Evolutionary conservation across 2,113 vertebrate species (phyloP).

Genomic region (Eolophus roseicapilla): DNA sequence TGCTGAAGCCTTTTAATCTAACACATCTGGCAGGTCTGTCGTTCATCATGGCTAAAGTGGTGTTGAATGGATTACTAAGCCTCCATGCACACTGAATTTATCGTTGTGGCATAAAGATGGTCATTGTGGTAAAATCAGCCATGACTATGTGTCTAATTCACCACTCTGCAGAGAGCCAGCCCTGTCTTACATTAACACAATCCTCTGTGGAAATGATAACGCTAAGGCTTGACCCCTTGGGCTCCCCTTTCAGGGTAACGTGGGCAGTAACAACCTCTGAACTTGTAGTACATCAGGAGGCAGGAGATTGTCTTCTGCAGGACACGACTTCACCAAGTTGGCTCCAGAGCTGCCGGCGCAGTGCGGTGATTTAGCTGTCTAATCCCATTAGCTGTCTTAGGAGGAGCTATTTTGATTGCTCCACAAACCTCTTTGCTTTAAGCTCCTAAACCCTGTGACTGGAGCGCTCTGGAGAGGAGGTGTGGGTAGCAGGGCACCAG

Average conservation of each 20-base stretch:
- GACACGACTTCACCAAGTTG: background rate
- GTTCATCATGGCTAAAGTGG: background rate
- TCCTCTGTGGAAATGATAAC: background rate
- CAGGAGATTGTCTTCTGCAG: background rate
- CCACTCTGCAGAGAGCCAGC: background rate
- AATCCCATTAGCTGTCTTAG: slow-evolving; percentile 35
- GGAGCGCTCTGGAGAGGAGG: background rate
- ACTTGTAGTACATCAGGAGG: background rate
- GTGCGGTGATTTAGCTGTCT: background rate
- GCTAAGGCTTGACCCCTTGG: background rate
- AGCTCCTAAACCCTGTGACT: background rate
- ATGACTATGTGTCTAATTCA: background rate
- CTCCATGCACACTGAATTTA: background rate
- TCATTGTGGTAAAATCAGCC: background rate
- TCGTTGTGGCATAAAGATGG: background rate
- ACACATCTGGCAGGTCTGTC: background rate
- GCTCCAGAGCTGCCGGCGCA: background rate
- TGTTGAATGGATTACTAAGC: background rate
- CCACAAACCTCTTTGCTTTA: slow-evolving; percentile 51
- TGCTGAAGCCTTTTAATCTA: background rate
- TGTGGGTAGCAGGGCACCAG: background rate
- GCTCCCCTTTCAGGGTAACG: background rate
- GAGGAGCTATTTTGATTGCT: slow-evolving; percentile 31
- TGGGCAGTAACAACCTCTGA: background rate
- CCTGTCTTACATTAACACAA: rapidly evolving